Percentiles rank a stretch among this genome's conserved stretches.
These are phyloP conservation scores for Hydrotaea cyrtoneurina DNA, from an alignment of 2,888 invertebrate genomes.

Conservation along the genomic window DNA sequence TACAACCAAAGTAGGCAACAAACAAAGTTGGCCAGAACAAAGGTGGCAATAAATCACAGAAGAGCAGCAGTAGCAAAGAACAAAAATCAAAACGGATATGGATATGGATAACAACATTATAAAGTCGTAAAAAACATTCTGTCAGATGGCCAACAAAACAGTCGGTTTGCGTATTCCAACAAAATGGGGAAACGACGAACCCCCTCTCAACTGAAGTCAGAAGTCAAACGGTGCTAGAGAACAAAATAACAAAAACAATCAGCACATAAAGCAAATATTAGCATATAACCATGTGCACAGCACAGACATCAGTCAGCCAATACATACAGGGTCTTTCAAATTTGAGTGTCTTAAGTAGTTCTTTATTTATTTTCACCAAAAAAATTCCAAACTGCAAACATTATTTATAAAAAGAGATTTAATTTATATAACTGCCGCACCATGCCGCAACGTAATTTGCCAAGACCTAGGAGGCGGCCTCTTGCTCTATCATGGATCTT, in stretches of 20 bases:
- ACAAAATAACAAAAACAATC: no score
- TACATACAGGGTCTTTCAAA: no score
- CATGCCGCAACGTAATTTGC: no score
- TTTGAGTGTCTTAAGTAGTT: no score
- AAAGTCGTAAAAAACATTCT: slow-evolving; percentile 8
- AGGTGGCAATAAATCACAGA: background rate
- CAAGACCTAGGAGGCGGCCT: no score
- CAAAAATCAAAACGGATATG: slow-evolving; percentile 8
- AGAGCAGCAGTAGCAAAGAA: background rate
- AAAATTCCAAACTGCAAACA: no score
- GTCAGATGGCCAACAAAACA: background rate
- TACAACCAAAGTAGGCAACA: background rate
- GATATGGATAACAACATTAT: background rate
- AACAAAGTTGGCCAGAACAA: background rate
- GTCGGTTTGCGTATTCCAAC: background rate
- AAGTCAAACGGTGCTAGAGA: slow-evolving; percentile 16
- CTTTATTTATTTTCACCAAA: no score
- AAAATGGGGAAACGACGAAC: slow-evolving; percentile 1
- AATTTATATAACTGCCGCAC: no score
- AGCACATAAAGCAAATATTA: slow-evolving; percentile 24
- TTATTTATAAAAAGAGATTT: no score
- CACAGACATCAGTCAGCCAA: no score
- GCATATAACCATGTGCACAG: background rate
- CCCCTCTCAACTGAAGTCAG: background rate
- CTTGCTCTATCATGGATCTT: no score